Evolutionary conservation across 2,888 invertebrate species (phyloP), one percentile per base, ranked within the genome.

Genomic region (Archips xylosteana): DNA sequence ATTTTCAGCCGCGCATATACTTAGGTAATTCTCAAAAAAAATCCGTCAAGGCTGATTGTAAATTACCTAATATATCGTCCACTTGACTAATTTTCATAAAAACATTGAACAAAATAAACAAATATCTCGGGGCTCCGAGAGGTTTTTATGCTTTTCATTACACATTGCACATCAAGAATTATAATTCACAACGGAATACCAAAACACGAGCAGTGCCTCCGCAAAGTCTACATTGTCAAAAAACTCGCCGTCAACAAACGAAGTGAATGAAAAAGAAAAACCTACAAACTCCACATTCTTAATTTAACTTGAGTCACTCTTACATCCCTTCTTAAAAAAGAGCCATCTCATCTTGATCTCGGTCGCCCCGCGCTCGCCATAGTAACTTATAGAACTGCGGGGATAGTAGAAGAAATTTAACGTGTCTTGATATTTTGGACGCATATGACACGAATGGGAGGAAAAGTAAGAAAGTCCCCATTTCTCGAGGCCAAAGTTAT

Each of bases 261-360:
- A 90, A 91, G 89, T 89, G 86, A 85, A 84, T 81, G 81, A 81
- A 83, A 86, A 86, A 84, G 83, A 84, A 88, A 88, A 87, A 84
- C 87, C 85, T 81, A 86, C 86, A 87, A 91, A 88, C 90, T 92
- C 90, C 92, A 94, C 92, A 94, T 94, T 94, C 94, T 94, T 94
- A 94, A 94, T 94, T 94, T 94, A 94, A 94, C 94, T 94, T 94
- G 92, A 94, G 92, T 92, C 92, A 90, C 91, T 92, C 89, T 91
- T 91, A 91, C 92, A 90, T 91, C 92, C 90, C 91, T 87, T 89
- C 89, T 91, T 86, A 85, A 86, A 81, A 77, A 78, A 68, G 51
- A 79, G 78, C 92, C 85, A 68, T 74, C 65, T 0, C 78, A 77
- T 49, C 71, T 77, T 76, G 85, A 80, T 63, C 86, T 74, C 68